phyloP scores from a whole-genome alignment of 2,113 vertebrate genomes.

The Sander vitreus region DNA sequence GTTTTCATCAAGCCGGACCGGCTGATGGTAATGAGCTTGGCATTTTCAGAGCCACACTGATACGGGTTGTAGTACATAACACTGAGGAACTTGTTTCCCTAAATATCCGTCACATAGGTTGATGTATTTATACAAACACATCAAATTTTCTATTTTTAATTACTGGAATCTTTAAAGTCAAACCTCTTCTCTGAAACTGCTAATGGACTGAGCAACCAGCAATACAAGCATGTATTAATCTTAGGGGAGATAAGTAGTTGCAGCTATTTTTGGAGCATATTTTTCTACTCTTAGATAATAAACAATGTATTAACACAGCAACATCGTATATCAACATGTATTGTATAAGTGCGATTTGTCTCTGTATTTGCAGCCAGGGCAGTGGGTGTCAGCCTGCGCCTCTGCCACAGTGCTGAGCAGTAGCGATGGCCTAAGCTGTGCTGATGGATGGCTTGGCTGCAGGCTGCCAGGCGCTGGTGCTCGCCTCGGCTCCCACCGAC shows the following conservation, averaged over 20 bases:
- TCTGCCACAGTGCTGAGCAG: slow-evolving; percentile 66
- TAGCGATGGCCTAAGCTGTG: slow-evolving; percentile 69
- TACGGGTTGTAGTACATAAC: slow-evolving; percentile 2
- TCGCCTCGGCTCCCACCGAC: slow-evolving; percentile 60
- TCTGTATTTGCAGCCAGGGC: slow-evolving; percentile 42
- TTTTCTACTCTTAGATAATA: slow-evolving; percentile 60
- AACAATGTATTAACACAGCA: slow-evolving; percentile 13
- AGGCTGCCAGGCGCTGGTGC: slow-evolving; percentile 61
- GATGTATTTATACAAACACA: background rate
- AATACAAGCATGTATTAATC: slow-evolving; percentile 55
- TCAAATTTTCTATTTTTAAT: slow-evolving; percentile 1
- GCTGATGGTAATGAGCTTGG: slow-evolving; percentile 77
- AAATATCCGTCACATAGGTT: slow-evolving; percentile 4
- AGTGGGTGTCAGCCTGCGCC: slow-evolving; percentile 38
- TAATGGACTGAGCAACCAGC: slow-evolving; percentile 47
- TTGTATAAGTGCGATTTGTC: slow-evolving; percentile 57
- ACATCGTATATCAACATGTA: slow-evolving; percentile 27
- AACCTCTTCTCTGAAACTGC: background rate
- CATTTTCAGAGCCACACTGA: slow-evolving; percentile 58
- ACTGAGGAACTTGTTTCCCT: background rate
- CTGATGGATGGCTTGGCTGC: slow-evolving; percentile 75
- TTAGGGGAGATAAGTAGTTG: slow-evolving; percentile 46
- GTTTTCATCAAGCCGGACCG: slow-evolving; percentile 59
- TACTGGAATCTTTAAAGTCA: slow-evolving; percentile 20
- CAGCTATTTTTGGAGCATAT: slow-evolving; percentile 53